Evolutionary conservation across 2,113 vertebrate species (phyloP).

Genomic region (Colistium nudipinnis): DNA sequence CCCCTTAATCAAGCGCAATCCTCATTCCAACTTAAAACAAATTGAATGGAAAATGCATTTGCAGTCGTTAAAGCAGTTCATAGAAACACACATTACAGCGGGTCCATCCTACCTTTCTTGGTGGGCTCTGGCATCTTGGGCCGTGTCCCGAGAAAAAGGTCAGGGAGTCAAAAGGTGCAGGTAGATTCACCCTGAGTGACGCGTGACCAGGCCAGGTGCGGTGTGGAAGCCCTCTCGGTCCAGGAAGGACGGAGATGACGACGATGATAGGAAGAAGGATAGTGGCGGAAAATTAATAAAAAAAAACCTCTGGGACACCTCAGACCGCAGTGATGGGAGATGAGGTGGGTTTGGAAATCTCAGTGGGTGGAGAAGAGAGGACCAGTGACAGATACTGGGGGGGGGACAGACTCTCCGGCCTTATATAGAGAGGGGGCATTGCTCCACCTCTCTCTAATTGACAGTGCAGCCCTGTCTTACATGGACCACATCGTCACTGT

Average conservation of each 20-base stretch:
- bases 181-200: constrained; percentile 48
- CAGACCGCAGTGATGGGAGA: constrained; percentile 67
- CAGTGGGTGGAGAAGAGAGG: constrained; percentile 61
- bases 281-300: constrained; percentile 20
- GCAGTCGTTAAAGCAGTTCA: too few species aligned
- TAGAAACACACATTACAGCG: too few species aligned
- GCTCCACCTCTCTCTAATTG: constrained; percentile 76
- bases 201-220: constrained; percentile 32
- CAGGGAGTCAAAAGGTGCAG: constrained; percentile 46
- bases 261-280: constrained; percentile 6
- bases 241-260: constrained; percentile 35
- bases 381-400: constrained; percentile 72
- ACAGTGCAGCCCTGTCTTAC: constrained; percentile 33
- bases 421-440: constrained; percentile 77
- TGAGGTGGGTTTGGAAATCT: constrained; percentile 65
- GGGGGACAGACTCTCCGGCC: constrained; percentile 71
- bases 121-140: constrained; percentile 86
- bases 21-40: not conserved
- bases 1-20: not conserved
- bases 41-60: not conserved
- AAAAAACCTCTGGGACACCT: constrained; percentile 49
- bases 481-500: constrained; percentile 45
- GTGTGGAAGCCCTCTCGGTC: constrained; percentile 54
- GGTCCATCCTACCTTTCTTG: constrained; percentile 85
- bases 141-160: constrained; percentile 62